Evolutionary conservation across 2,113 vertebrate species (phyloP).

Genomic region (Heterochromis multidens): DNA sequence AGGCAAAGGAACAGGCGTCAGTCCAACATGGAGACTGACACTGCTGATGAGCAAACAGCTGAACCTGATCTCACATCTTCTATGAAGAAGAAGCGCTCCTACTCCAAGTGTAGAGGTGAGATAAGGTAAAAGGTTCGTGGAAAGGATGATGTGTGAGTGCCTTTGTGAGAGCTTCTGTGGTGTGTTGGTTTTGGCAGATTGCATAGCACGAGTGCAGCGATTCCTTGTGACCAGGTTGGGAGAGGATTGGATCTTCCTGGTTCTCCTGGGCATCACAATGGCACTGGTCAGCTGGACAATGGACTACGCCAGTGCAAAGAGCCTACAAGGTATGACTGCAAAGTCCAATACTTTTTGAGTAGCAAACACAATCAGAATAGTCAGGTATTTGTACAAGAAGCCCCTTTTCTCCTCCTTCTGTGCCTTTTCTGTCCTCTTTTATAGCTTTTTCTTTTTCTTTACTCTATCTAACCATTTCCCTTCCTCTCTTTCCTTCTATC

Average conservation of each 20-base stretch:
- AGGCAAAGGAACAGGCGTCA: conserved; percentile 24
- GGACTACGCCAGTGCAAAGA: conserved; percentile 93
- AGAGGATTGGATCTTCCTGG: conserved; percentile 95
- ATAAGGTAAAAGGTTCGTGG: accelerated
- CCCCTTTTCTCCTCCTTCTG: neutral
- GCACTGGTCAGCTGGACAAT: conserved; percentile 94
- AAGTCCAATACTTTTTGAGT: neutral
- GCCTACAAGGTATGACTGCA: conserved; percentile 80
- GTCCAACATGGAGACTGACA: conserved; percentile 26
- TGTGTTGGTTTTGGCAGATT: conserved; percentile 72
- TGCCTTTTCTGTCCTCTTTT: neutral
- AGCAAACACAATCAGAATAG: neutral
- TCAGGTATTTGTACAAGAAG: neutral
- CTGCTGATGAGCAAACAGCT: neutral
- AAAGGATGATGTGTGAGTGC: neutral
- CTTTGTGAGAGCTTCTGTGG: neutral
- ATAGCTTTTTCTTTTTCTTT: neutral
- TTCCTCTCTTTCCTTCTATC: neutral
- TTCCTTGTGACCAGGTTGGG: conserved; percentile 85
- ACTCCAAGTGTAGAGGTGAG: conserved; percentile 84
- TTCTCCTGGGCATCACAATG: conserved; percentile 90
- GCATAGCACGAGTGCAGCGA: conserved; percentile 76
- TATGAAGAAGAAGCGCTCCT: conserved; percentile 74
- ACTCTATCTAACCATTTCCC: neutral
- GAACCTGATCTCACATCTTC: conserved; percentile 28